Evolutionary conservation across 2,797 vertebrate genomes (phyloP), one percentile per base, ranked within the genome.

Genomic region (Lutjanus campechanus): DNA sequence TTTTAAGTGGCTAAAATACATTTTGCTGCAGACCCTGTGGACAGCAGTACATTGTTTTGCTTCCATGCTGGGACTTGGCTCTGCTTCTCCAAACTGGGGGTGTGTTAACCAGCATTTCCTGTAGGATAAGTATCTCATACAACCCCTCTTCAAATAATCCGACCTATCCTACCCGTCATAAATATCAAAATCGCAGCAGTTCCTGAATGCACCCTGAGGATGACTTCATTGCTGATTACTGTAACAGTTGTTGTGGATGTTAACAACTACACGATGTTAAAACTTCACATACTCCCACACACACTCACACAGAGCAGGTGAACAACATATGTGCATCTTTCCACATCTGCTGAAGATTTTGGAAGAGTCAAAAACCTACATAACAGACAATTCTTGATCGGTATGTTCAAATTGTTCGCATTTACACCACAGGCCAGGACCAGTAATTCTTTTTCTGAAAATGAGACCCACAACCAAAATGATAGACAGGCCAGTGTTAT

Each of bases 181-280:
- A 20, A 66, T 73, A 29, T 59, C 0, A 22, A 64, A 44, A 60
- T 62, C 10, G 0, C 79, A 59, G 77, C 22, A 22, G 47, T 50
- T 69, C 72, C 76, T 87, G 73, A 70, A 79, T 51, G 66, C 59
- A 59, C 46, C 20, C 25, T 17, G 68, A 79, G 25, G 1, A 60
- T 75, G 73, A 85, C 85, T 73, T 81, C 67, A 85, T 62, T n/a
- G 15, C 56, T 86, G 83, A 90, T 85, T 77, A 77, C 64, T 83
- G 61, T 83, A 87, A 85, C 85, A 86, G 79, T 83, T 67, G 66
- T 66, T 77, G 51, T 63, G 67, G 70, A 69, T 71, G 71, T 73
- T 69, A 56, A 77, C 46, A 58, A 15, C 51, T 51, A 69, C 44
- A 44, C 72, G 56, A 16, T 49, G 17, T 64, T 68, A 73, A 79